Evolutionary conservation across 1,140 invertebrate species (phyloP).

Genomic region (Microvelia longipes): DNA sequence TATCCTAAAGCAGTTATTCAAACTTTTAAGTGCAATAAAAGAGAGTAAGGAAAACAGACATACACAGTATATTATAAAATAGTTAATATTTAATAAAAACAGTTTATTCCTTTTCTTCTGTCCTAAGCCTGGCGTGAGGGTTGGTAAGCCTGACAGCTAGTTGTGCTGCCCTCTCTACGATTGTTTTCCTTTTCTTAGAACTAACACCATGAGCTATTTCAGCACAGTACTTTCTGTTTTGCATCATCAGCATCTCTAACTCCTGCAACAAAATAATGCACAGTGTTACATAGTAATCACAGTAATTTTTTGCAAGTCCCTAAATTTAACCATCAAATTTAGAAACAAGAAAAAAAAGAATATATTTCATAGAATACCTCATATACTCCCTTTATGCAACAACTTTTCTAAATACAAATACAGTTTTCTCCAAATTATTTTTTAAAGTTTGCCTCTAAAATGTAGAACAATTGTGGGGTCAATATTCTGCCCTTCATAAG

Average conservation of each 20-base stretch:
- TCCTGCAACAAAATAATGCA: slow-evolving; percentile 64
- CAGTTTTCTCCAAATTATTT: too few relatives aligned
- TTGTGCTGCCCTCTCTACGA: slow-evolving; percentile 92
- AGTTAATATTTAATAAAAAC: slow-evolving; percentile 10
- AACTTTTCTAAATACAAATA: too few relatives aligned
- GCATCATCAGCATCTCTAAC: slow-evolving; percentile 96
- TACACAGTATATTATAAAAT: background rate
- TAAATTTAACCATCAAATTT: background rate
- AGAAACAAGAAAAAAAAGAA: background rate
- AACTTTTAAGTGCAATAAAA: too few relatives aligned
- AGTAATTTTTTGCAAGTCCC: too few relatives aligned
- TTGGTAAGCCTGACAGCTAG: slow-evolving; percentile 91
- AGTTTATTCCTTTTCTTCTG: slow-evolving; percentile 93
- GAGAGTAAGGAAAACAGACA: background rate
- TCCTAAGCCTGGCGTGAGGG: slow-evolving; percentile 83
- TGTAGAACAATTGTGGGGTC: too few relatives aligned
- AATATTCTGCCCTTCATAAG: too few relatives aligned
- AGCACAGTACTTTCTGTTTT: slow-evolving; percentile 90
- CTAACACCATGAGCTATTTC: slow-evolving; percentile 95
- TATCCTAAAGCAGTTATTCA: too few relatives aligned
- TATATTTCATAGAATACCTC: slow-evolving; percentile 6
- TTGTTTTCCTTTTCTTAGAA: slow-evolving; percentile 86
- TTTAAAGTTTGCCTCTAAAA: too few relatives aligned
- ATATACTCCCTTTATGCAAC: too few relatives aligned
- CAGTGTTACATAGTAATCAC: too few relatives aligned